Evolutionary conservation across 1,140 invertebrate genomes (phyloP).

Genomic region (Drosophila guanche): DNA sequence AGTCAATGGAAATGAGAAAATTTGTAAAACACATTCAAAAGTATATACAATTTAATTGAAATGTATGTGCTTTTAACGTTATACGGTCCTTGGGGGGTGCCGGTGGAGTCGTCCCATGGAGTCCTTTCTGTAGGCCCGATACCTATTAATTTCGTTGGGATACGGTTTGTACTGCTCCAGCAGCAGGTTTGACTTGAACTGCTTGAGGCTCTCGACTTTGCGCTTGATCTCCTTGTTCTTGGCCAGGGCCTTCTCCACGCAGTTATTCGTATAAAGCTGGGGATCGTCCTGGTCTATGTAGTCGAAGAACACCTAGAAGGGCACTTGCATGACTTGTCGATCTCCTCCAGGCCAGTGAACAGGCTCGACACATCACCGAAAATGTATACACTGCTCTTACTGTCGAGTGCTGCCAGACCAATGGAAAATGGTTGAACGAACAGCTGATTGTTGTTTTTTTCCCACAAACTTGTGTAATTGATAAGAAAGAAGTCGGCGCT

Average conservation of each 20-base stretch:
- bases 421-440: not conserved
- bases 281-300: slow-evolving; percentile 99
- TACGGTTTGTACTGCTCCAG: slow-evolving; percentile 96
- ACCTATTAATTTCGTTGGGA: slow-evolving; percentile 97
- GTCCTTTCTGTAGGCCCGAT: slow-evolving; percentile 95
- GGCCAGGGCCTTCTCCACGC: slow-evolving; percentile 97
- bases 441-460: slow-evolving; percentile 56
- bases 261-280: slow-evolving; percentile 99
- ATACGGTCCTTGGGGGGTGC: slow-evolving; percentile 1
- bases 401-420: too few relatives aligned
- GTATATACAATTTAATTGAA: slow-evolving; percentile 30
- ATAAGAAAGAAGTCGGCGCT: slow-evolving; percentile 26
- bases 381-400: too few relatives aligned
- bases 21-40: not conserved
- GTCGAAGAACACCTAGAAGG: slow-evolving; percentile 98
- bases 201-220: slow-evolving; percentile 95
- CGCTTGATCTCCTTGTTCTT: slow-evolving; percentile 98
- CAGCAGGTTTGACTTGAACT: slow-evolving; percentile 96
- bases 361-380: slow-evolving; percentile 84
- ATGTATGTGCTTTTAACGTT: slow-evolving; percentile 35
- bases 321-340: slow-evolving; percentile 97
- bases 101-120: slow-evolving; percentile 47
- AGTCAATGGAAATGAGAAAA: too few relatives aligned
- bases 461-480: slow-evolving; percentile 84
- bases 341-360: slow-evolving; percentile 96